Conservation (phyloP, 2,113 vertebrate species). For the Oceanodroma tethys region DNA sequence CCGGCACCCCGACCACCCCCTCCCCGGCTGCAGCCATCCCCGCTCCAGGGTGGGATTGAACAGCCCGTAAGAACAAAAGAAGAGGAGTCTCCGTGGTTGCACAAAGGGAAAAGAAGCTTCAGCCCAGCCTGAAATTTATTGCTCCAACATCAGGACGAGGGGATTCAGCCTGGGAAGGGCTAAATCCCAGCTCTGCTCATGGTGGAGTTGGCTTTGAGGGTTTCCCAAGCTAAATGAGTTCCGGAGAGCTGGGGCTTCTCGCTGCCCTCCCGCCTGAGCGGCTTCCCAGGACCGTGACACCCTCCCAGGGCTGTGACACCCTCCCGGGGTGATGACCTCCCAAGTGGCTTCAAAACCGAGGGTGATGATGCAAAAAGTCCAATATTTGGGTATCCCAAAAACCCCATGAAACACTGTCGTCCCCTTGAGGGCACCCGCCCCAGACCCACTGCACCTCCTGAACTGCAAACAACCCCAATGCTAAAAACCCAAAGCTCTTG, state of each 20-base stretch:
- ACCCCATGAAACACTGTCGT: fast-evolving
- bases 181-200: neutral
- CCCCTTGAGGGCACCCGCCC: neutral
- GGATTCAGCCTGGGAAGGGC: neutral
- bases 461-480: neutral
- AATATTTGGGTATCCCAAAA: neutral
- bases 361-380: neutral
- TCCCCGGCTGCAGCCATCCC: no score
- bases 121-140: fast-evolving
- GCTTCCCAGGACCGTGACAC: neutral
- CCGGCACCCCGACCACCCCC: fast-evolving
- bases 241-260: neutral
- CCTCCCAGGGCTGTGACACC: neutral
- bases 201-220: neutral
- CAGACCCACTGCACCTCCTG: neutral
- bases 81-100: fast-evolving
- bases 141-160: fast-evolving
- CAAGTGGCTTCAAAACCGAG: neutral
- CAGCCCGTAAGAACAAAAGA: fast-evolving
- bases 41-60: fast-evolving
- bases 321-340: neutral
- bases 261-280: neutral
- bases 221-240: neutral
- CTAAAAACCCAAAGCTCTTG: neutral
- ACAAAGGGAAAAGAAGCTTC: neutral